Evolutionary conservation across 2,888 invertebrate species (phyloP).

Genomic region (Hirtodrosophila trivittata): DNA sequence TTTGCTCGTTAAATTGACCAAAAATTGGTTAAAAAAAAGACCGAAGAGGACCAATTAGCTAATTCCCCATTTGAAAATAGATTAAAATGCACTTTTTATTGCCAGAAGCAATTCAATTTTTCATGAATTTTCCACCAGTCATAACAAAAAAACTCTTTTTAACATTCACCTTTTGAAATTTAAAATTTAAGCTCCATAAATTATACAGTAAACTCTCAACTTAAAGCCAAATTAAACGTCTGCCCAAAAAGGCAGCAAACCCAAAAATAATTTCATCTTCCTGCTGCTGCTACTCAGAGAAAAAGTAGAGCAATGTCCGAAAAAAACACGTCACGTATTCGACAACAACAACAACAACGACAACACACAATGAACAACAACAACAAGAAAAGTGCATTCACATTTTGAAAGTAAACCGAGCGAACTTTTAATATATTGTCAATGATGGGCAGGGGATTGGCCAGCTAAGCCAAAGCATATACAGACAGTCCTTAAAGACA

Average conservation of each 20-base stretch:
- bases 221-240: constrained; percentile 33
- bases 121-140: not conserved
- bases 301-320: constrained; percentile 55
- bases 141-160: no score
- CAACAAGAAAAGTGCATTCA: constrained; percentile 67
- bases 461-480: constrained; percentile 3
- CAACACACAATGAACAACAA: constrained; percentile 5
- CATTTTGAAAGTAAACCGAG: constrained; percentile 69
- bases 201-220: constrained; percentile 27
- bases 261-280: constrained; percentile 55
- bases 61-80: constrained; percentile 12
- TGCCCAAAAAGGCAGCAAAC: constrained; percentile 49
- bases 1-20: constrained; percentile 39
- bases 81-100: constrained; percentile 3
- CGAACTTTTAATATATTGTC: constrained; percentile 61
- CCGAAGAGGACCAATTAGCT: constrained; percentile 1
- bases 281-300: constrained; percentile 39
- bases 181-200: constrained; percentile 32
- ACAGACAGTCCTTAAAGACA: constrained; percentile 46
- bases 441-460: constrained; percentile 34
- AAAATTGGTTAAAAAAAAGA: no score
- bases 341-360: constrained; percentile 29
- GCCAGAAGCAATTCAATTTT: not conserved
- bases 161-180: constrained; percentile 30
- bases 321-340: constrained; percentile 55